These are phyloP conservation scores for Trichechus manatus DNA, from an alignment of 2,113 vertebrate species.

Conservation along the genomic window DNA sequence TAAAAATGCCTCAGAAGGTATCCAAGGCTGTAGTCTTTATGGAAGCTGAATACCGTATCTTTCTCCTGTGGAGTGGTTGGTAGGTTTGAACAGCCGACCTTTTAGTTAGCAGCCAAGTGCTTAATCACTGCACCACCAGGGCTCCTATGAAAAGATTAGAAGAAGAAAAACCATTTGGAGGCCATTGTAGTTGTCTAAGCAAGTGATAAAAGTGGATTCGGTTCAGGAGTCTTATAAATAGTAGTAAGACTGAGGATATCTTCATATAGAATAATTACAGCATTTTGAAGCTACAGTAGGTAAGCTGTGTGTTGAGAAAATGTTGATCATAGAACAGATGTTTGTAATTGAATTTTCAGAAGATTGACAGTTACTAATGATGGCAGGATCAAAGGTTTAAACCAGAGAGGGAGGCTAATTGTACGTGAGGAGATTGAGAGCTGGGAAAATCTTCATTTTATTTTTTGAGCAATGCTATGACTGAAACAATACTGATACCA, in stretches of 20 bases:
- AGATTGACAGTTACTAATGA: background rate
- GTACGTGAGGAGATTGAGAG: background rate
- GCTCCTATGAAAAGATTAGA: background rate
- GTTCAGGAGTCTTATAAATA: background rate
- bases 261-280: background rate
- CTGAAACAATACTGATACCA: background rate
- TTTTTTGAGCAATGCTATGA: background rate
- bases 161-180: background rate
- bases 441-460: background rate
- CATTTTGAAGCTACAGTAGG: background rate
- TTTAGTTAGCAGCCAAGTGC: too few species aligned
- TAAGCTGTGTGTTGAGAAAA: background rate
- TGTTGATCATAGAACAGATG: background rate
- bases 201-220: background rate
- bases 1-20: too few species aligned
- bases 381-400: background rate
- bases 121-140: too few species aligned
- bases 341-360: background rate
- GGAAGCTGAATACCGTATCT: too few species aligned
- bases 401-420: background rate
- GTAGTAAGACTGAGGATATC: background rate
- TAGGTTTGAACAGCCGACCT: too few species aligned
- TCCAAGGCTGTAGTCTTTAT: too few species aligned
- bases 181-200: too few species aligned
- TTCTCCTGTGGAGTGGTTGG: too few species aligned